Conservation (phyloP, 1,140 invertebrate genomes). For the Araneus ventricosus region DNA sequence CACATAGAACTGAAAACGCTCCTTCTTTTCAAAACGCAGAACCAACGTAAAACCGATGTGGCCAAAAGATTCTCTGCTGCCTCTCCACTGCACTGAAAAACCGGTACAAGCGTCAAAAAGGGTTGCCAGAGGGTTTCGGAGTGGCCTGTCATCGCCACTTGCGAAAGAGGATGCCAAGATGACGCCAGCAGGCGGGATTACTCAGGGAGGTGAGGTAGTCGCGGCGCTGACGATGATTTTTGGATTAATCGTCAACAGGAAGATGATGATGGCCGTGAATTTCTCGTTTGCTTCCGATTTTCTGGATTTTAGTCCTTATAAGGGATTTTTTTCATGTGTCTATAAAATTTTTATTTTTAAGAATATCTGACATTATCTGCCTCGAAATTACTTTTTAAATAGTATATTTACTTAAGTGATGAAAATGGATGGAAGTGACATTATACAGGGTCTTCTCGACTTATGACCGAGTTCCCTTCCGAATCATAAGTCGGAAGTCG, state of each 20-base stretch:
- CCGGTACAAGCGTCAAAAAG: conserved; percentile 60
- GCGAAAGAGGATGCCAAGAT: conserved; percentile 20
- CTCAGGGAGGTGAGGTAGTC: neutral
- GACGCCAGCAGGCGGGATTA: neutral
- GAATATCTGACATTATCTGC: too few relatives aligned
- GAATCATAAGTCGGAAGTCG: too few relatives aligned
- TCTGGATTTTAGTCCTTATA: neutral
- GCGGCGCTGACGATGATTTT: neutral
- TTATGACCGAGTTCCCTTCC: too few relatives aligned
- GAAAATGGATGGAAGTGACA: too few relatives aligned
- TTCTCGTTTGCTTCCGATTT: neutral
- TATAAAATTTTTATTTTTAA: too few relatives aligned
- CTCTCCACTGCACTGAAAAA: conserved; percentile 61
- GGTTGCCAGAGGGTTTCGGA: conserved; percentile 7
- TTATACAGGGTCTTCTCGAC: too few relatives aligned
- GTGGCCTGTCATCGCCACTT: conserved; percentile 40
- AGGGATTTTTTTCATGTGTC: neutral
- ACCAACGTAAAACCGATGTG: neutral
- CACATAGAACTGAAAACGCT: conserved; percentile 22
- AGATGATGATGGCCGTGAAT: neutral
- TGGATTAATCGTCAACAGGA: neutral
- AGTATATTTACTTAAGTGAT: too few relatives aligned
- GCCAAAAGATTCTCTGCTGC: conserved; percentile 1
- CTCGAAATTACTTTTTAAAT: too few relatives aligned
- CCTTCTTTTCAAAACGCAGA: conserved; percentile 5